A percentile compares a stretch with the other conserved stretches of the same genome.
These are phyloP conservation scores for Branchinecta lindahli DNA, from an alignment of 1,140 invertebrate genomes.

Conservation along the genomic window DNA sequence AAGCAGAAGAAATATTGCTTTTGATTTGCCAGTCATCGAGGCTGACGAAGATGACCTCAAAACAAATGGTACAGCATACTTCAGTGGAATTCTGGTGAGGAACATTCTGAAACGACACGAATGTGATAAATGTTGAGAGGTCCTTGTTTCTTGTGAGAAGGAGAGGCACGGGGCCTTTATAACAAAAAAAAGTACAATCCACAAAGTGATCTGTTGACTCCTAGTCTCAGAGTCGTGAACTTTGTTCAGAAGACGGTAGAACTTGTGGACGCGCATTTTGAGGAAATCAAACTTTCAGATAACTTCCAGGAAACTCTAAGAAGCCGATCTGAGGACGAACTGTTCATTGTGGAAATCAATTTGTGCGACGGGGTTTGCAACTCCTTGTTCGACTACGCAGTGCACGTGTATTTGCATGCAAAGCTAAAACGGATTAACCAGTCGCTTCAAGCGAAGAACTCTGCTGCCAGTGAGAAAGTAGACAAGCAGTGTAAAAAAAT, in stretches of 20 bases:
- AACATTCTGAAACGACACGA: slow-evolving; percentile 1
- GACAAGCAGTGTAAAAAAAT: too few relatives aligned
- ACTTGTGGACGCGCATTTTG: neutral
- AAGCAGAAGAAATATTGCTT: neutral
- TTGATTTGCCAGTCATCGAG: neutral
- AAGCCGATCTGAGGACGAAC: too few relatives aligned
- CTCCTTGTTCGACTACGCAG: too few relatives aligned
- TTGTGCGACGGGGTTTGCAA: too few relatives aligned
- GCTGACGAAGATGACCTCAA: neutral
- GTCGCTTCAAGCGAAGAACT: too few relatives aligned
- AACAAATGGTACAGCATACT: neutral
- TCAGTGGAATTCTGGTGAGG: neutral
- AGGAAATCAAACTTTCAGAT: neutral
- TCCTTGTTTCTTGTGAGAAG: neutral
- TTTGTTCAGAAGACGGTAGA: slow-evolving; percentile 1
- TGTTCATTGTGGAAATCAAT: too few relatives aligned
- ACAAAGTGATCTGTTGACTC: neutral
- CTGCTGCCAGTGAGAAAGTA: too few relatives aligned
- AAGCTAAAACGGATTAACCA: too few relatives aligned
- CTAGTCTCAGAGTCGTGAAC: neutral
- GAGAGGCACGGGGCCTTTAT: neutral
- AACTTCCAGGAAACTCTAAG: neutral
- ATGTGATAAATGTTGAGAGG: neutral
- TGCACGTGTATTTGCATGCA: too few relatives aligned
- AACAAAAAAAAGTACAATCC: neutral